Evolutionary conservation across 2,113 vertebrate species (phyloP).

Genomic region (Xenopus borealis): DNA sequence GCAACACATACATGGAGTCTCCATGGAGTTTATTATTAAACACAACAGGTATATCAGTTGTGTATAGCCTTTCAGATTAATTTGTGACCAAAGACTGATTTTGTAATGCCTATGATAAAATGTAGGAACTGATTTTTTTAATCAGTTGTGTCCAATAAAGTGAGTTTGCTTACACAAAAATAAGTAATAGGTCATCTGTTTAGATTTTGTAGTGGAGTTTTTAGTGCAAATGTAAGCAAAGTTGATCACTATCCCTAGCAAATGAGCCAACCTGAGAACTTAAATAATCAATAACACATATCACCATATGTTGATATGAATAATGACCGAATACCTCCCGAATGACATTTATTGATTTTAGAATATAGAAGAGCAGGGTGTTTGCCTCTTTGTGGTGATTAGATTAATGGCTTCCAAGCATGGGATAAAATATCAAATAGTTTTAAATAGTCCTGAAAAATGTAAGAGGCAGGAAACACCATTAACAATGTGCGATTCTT

Average conservation of each 20-base stretch:
- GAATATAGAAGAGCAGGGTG: background rate
- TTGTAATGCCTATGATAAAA: no score
- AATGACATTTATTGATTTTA: slow-evolving; percentile 6
- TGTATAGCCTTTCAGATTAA: no score
- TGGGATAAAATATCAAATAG: background rate
- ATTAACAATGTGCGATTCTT: background rate
- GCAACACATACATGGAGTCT: no score
- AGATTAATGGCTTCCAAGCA: slow-evolving; percentile 2
- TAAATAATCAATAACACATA: background rate
- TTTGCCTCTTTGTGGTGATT: background rate
- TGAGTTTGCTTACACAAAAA: no score
- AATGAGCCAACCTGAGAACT: background rate
- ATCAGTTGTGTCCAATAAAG: no score
- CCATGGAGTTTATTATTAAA: background rate
- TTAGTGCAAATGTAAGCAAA: background rate
- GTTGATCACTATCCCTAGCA: background rate
- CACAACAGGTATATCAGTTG: no score
- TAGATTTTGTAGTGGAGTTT: background rate
- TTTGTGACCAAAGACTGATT: no score
- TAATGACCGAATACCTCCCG: background rate
- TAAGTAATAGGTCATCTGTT: no score
- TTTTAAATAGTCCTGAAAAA: background rate
- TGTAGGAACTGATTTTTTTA: background rate
- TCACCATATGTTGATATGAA: background rate
- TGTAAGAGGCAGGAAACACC: background rate